Base-by-base conservation (phyloP, 2,888 invertebrate species). In the Clanis bilineata region DNA sequence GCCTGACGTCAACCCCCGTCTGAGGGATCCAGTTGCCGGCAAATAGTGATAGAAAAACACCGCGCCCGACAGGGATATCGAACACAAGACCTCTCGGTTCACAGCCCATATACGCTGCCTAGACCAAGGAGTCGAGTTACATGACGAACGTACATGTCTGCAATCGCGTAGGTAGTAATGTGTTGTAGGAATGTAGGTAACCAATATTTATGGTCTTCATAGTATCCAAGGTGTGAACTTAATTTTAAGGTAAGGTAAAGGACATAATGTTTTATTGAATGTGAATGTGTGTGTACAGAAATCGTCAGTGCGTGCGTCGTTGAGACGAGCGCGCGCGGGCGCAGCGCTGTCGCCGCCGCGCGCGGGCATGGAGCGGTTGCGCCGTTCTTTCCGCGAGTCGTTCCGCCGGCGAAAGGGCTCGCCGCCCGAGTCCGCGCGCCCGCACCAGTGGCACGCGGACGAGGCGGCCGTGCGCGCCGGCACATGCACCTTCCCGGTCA, bases 381-480 rank as follows among this genome's bases (percentile, higher is more conserved):
- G 97, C 77, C 94, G 96, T 79, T 97, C 97, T 72, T 97, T 98
- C 90, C 95, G 98, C 69, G 98, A 98, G 86, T 98, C 98, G 66
- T 98, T 98, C 93, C 96, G 99, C 60, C 94, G 96, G 65, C 96
- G 98, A 89, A 98, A 98, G 94, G 96, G 96, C 79, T 90, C 88
- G 21, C 95, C 96, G 59, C 97, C 97, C 5, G 98, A 98, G 92
- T 97, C 97, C 66, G 97, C 97, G 64, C 98, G 98, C 83, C 98
- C 98, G 36, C 98, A 98, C 88, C 98, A 98, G 84, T 99, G 99
- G 99, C 98, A 98, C 86, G 97, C 98, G 43, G 99, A 99, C 90
- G 99, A 99, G 86, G 95, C 96, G 59, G 97, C 98, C 57, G 99
- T 99, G 25, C 94, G 99, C 51, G 96, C 97, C 59, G 98, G 98